Conservation (phyloP, 2,797 vertebrate genomes). For the Petrocephalus sullivani region DNA sequence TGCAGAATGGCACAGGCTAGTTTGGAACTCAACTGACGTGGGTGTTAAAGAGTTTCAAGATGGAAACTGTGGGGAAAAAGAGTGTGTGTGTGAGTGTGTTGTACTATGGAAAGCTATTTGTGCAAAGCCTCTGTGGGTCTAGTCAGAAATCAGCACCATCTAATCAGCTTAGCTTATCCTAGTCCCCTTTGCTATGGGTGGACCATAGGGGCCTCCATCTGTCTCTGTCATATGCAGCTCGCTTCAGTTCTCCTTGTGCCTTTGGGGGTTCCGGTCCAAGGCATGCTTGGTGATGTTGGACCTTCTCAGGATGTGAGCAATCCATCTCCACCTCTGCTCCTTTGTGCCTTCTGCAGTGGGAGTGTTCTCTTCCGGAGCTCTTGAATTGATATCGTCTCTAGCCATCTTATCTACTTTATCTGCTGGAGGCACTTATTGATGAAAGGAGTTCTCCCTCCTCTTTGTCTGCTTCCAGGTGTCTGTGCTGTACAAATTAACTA, state of each 20-base stretch:
- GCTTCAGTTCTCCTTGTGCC: not conserved
- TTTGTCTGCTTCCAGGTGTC: not conserved
- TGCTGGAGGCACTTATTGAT: not conserved
- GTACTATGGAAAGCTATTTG: not conserved
- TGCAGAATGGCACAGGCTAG: not conserved
- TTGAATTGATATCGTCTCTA: not conserved
- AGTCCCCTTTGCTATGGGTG: constrained; percentile 19
- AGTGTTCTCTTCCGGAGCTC: not conserved
- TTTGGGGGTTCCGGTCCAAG: constrained; percentile 1
- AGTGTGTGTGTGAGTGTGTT: not conserved
- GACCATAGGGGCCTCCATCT: constrained; percentile 1
- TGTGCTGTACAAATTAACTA: not conserved
- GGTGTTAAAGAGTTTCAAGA: not conserved
- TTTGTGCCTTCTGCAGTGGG: not conserved
- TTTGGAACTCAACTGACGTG: not conserved
- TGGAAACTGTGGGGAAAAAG: not conserved
- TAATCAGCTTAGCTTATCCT: constrained; percentile 41
- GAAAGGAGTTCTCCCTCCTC: not conserved
- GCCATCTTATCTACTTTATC: constrained; percentile 4
- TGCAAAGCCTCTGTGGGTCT: constrained; percentile 32
- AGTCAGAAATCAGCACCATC: constrained; percentile 42
- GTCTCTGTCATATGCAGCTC: not conserved
- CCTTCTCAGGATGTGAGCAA: not conserved
- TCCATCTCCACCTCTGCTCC: not conserved
- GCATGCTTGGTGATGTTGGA: not conserved